Percentiles rank a stretch among this genome's conserved stretches.
Evolutionary conservation across 1,140 invertebrate genomes (phyloP).

Genomic region (Bombus sibiricus): DNA sequence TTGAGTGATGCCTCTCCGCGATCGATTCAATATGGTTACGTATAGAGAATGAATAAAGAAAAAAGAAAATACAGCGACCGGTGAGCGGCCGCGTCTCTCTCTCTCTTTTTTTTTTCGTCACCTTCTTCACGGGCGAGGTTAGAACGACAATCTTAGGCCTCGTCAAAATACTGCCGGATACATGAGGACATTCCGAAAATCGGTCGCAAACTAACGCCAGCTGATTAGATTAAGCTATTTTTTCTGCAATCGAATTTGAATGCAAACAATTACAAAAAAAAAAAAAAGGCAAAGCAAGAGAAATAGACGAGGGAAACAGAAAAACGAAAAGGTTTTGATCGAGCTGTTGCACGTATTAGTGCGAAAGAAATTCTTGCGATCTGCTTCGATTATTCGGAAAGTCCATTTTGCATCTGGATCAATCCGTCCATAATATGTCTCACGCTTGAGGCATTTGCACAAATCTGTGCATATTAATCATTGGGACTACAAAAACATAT

Average conservation of each 20-base stretch:
- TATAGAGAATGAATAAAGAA: constrained; percentile 3
- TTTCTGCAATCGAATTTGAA: background rate
- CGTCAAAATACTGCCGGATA: constrained; percentile 80
- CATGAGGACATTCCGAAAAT: constrained; percentile 75
- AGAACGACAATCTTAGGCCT: constrained; percentile 82
- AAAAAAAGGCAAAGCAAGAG: background rate
- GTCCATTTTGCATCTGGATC: constrained; percentile 76
- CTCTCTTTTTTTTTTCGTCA: constrained; percentile 41
- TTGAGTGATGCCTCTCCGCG: constrained; percentile 57
- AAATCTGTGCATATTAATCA: constrained; percentile 82
- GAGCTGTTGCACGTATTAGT: background rate
- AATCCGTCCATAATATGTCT: constrained; percentile 83
- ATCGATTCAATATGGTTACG: constrained; percentile 7
- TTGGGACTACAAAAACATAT: constrained; percentile 84
- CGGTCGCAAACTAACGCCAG: constrained; percentile 39
- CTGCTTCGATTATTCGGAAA: constrained; percentile 73
- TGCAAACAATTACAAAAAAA: background rate
- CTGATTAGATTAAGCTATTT: background rate
- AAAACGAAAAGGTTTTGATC: constrained; percentile 13
- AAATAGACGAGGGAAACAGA: background rate
- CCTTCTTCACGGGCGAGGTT: constrained; percentile 68
- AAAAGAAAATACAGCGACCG: constrained; percentile 26
- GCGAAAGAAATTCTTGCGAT: background rate
- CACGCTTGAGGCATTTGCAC: constrained; percentile 79
- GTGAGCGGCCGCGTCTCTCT: constrained; percentile 41